phyloP scores from a whole-genome alignment of 2,888 invertebrate genomes.

The Ectobius pallidus region DNA sequence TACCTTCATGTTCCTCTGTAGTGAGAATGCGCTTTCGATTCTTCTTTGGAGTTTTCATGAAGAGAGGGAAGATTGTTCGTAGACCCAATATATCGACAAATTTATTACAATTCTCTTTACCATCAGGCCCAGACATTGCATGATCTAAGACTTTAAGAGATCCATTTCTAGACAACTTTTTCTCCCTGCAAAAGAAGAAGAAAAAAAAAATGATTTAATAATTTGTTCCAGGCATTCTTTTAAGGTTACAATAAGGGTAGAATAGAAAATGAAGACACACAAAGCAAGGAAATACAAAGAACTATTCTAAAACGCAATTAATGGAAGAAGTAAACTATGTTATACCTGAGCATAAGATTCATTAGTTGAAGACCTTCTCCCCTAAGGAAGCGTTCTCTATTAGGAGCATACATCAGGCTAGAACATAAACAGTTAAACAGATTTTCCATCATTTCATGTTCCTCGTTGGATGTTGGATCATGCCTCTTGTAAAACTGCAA shows the following conservation, averaged over 20 bases:
- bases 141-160: constrained; percentile 97
- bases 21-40: constrained; percentile 78
- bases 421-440: constrained; percentile 96
- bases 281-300: too few relatives aligned
- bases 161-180: constrained; percentile 94
- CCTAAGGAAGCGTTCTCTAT: constrained; percentile 89
- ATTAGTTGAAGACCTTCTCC: constrained; percentile 98
- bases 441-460: constrained; percentile 99
- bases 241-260: too few relatives aligned
- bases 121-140: constrained; percentile 92
- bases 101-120: constrained; percentile 94
- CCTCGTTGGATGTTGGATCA: constrained; percentile 89
- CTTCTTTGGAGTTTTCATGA: constrained; percentile 97
- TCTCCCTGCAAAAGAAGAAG: constrained; percentile 69
- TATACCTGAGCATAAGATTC: constrained; percentile 95
- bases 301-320: too few relatives aligned
- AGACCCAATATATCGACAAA: constrained; percentile 97
- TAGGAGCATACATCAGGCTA: constrained; percentile 84
- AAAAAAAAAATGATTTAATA: not conserved
- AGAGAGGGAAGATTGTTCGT: constrained; percentile 95
- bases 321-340: not conserved
- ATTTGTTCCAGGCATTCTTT: too few relatives aligned
- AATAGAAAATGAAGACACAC: too few relatives aligned
- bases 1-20: constrained; percentile 88
- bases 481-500: constrained; percentile 88